Conservation (phyloP, 2,113 vertebrate genomes). For the Dasyornis broadbenti region DNA sequence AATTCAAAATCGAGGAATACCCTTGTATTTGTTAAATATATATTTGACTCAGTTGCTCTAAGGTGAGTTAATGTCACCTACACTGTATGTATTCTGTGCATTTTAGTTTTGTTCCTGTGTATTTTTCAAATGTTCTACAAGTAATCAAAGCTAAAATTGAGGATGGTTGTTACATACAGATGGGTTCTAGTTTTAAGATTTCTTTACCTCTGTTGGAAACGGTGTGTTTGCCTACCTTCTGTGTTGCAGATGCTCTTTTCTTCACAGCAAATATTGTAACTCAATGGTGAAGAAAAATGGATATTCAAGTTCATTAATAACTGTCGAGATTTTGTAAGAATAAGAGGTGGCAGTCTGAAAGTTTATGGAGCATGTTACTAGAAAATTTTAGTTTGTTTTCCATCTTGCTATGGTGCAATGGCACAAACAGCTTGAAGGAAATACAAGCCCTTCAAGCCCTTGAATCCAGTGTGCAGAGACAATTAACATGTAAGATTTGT, state of each 20-base stretch:
- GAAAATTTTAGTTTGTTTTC: neutral
- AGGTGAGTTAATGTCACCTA: neutral
- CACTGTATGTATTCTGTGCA: neutral
- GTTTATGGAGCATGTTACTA: neutral
- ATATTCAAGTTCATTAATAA: neutral
- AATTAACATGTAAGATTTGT: neutral
- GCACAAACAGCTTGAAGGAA: neutral
- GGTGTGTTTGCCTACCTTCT: neutral
- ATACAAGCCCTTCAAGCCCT: neutral
- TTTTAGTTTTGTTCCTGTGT: neutral
- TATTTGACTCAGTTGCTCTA: neutral
- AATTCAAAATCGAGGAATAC: neutral
- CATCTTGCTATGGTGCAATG: neutral
- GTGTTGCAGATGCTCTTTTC: neutral
- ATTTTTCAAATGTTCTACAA: neutral
- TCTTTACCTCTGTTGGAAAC: neutral
- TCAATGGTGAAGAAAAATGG: neutral
- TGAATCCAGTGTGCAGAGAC: neutral
- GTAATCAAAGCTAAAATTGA: neutral
- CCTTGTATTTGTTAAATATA: neutral
- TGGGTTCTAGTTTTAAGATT: neutral
- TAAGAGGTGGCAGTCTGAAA: neutral
- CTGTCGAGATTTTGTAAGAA: neutral
- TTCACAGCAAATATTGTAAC: neutral
- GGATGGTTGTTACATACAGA: neutral